Base-by-base conservation (phyloP, 2,888 invertebrate species). In the Platycheirus rosarum region DNA sequence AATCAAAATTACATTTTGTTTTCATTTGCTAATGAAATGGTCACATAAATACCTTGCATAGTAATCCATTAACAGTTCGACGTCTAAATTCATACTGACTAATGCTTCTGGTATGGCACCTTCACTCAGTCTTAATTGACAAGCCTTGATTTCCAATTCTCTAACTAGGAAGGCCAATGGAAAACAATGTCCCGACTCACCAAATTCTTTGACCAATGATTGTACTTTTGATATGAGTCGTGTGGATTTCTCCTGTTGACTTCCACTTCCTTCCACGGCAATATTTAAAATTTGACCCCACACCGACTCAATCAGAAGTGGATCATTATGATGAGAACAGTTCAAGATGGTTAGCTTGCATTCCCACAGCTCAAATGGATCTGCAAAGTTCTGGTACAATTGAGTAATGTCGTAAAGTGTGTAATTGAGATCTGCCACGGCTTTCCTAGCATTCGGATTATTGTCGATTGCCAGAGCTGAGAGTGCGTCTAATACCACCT, bases 281-380 rank as follows among this genome's bases (percentile, higher is more conserved):
- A 86, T 88, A 46, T 88, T 89, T 49, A 91, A 92, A 69, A 99
- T 97, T 88, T 96, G 95, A 79, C 94, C 94, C 98, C 98, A 98
- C 63, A 98, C 95, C 69, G 94, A 95, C 90, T 98, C 97, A 48
- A 99, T 95, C 8, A 98, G 91, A 74, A 95, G 92, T 0, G 94
- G 93, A 89, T 99, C 98, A 86, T 95, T 95, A 90, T 98, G 96
- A 11, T 97, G 97, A 5, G 98, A 97, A 89, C 97, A 98, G 87
- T 98, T 96, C 51, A 99, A 94, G 84, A 99, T 98, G 5, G 97
- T 97, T 71, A 99, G 92, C 91, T 98, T 97, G 89, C 97, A 96
- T 91, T 98, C 98, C 94, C 97, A 95, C 44, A 98, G 92, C 86
- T 95, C 94, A 89, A 96, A 96, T 2, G 95, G 95, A 87, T 97